Evolutionary conservation across 2,797 vertebrate genomes (phyloP).

Genomic region (Hybognathus amarus): DNA sequence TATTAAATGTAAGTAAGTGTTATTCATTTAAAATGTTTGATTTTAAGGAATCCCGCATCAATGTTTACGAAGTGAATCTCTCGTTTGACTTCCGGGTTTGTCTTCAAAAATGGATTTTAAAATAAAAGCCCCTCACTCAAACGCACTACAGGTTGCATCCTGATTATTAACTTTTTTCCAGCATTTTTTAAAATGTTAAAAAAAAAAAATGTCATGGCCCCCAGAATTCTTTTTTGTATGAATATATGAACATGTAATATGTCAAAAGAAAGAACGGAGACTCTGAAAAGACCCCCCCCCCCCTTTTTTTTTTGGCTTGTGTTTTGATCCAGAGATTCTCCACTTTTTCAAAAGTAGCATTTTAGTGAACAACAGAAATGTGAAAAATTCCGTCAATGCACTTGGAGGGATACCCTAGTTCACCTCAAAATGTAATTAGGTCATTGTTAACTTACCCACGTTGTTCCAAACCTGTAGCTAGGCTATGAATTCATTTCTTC

Average conservation of each 20-base stretch:
- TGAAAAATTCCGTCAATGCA: neutral
- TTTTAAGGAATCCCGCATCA: neutral
- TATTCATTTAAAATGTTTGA: too few species aligned
- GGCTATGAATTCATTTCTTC: neutral
- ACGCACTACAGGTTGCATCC: neutral
- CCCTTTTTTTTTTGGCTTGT: neutral
- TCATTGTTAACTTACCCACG: neutral
- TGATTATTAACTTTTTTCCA: neutral
- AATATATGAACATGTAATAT: neutral
- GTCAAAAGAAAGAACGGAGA: neutral
- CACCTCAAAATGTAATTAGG: neutral
- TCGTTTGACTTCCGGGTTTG: conserved; percentile 1
- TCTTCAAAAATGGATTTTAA: conserved; percentile 12
- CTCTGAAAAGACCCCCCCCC: neutral
- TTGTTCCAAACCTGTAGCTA: neutral
- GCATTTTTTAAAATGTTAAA: neutral
- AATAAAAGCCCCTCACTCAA: conserved; percentile 39
- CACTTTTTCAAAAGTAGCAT: neutral
- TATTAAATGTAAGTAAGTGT: neutral
- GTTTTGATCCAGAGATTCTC: too few species aligned
- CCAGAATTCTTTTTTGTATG: neutral
- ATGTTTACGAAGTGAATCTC: conserved; percentile 5
- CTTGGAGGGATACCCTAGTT: neutral
- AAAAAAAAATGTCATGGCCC: neutral
- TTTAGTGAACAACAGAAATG: too few species aligned